These are phyloP conservation scores for Brachionus sp. DNA, from an alignment of 1,140 invertebrate genomes.

Conservation along the genomic window DNA sequence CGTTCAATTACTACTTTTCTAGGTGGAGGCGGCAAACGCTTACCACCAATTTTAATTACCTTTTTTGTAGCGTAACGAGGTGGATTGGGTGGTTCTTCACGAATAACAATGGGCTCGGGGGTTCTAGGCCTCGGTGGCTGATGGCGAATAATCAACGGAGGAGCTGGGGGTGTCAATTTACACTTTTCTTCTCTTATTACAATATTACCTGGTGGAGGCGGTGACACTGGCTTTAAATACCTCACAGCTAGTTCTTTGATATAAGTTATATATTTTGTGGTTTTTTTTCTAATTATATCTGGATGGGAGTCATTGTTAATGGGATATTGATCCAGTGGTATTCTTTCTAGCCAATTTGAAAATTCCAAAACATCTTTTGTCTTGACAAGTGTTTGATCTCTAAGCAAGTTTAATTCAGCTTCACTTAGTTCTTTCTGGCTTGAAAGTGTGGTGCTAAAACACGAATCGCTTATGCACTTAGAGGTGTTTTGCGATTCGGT, in stretches of 20 bases:
- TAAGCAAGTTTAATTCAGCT: not conserved
- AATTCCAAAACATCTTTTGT: not conserved
- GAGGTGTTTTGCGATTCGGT: not conserved
- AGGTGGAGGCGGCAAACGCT: not conserved
- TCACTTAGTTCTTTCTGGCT: not conserved
- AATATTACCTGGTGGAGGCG: constrained; percentile 5
- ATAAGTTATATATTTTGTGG: not conserved
- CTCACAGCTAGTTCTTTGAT: constrained; percentile 31
- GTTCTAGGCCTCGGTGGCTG: constrained; percentile 14
- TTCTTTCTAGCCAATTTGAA: not conserved
- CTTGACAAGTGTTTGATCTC: not conserved
- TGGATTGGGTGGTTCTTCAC: constrained; percentile 12
- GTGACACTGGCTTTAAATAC: constrained; percentile 28
- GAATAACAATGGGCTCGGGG: not conserved
- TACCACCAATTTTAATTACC: not conserved
- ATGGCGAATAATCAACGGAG: constrained; percentile 35
- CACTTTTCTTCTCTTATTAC: not conserved
- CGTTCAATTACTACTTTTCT: constrained; percentile 39
- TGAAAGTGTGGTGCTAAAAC: not conserved
- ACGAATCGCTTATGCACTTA: not conserved
- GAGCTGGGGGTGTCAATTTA: not conserved
- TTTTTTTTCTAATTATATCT: constrained; percentile 17
- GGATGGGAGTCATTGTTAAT: constrained; percentile 39
- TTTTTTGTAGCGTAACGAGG: not conserved
- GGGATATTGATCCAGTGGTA: not conserved